Evolutionary conservation across 2,888 invertebrate genomes (phyloP).

Genomic region (Synergus gifuensis): DNA sequence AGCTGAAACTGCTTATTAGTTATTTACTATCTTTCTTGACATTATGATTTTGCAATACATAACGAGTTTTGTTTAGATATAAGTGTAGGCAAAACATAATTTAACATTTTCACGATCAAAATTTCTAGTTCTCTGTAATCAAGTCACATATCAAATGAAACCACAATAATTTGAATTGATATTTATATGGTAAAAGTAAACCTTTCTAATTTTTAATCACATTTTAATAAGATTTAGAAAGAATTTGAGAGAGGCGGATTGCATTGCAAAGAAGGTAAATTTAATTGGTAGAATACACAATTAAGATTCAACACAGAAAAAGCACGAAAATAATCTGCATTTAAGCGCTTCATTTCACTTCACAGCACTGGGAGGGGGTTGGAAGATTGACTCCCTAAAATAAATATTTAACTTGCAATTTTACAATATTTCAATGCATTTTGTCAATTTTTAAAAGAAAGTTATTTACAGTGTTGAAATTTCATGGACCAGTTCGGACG

Average conservation of each 20-base stretch:
- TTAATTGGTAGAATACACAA: too few species aligned
- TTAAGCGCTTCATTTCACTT: too few species aligned
- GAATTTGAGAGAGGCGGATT: too few species aligned
- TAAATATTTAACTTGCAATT: too few species aligned
- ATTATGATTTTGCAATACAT: slow-evolving; percentile 19
- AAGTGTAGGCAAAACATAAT: slow-evolving; percentile 9
- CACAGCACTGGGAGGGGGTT: too few species aligned
- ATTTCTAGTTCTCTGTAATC: neutral
- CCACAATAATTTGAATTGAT: neutral
- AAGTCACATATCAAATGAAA: neutral
- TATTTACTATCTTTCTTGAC: neutral
- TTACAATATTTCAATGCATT: neutral
- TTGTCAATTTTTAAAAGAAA: neutral
- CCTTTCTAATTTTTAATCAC: too few species aligned
- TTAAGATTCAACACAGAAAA: too few species aligned
- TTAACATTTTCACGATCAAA: neutral
- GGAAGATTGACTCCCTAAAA: too few species aligned
- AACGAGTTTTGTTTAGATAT: neutral
- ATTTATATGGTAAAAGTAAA: neutral
- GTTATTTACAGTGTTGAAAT: neutral
- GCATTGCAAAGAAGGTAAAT: too few species aligned
- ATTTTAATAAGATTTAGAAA: too few species aligned
- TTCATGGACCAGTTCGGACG: slow-evolving; percentile 1
- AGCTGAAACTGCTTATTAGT: neutral
- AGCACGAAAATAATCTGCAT: too few species aligned